These are phyloP conservation scores for Syndactyla subalaris DNA, from an alignment of 2,797 vertebrate genomes.

Conservation along the genomic window DNA sequence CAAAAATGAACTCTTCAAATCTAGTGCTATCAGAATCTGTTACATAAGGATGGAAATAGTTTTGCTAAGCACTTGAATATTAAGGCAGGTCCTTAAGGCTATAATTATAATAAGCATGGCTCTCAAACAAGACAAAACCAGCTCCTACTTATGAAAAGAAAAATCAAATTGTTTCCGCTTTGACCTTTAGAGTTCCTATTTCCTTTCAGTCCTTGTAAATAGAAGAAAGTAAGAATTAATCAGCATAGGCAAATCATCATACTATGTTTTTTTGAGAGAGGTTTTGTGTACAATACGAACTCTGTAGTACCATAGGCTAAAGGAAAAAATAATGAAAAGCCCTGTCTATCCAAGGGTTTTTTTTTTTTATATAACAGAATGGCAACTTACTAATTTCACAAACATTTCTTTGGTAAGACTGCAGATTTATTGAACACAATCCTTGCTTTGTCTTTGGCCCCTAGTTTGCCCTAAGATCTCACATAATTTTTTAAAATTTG, in stretches of 20 bases:
- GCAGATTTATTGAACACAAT: neutral
- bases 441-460: neutral
- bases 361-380: neutral
- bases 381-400: neutral
- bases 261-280: neutral
- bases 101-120: neutral
- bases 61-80: neutral
- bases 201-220: neutral
- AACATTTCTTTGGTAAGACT: neutral
- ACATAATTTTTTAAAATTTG: neutral
- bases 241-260: neutral
- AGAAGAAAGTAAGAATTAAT: neutral
- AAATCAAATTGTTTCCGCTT: neutral
- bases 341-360: neutral
- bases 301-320: neutral
- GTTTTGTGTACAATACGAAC: neutral
- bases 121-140: neutral
- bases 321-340: neutral
- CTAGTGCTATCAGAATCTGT: neutral
- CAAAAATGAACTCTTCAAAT: neutral
- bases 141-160: neutral
- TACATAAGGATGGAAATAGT: neutral
- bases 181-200: conserved; percentile 30
- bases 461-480: neutral
- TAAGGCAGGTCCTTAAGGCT: neutral